Conservation (phyloP, 2,113 vertebrate species). For the Psettodes erumei region DNA sequence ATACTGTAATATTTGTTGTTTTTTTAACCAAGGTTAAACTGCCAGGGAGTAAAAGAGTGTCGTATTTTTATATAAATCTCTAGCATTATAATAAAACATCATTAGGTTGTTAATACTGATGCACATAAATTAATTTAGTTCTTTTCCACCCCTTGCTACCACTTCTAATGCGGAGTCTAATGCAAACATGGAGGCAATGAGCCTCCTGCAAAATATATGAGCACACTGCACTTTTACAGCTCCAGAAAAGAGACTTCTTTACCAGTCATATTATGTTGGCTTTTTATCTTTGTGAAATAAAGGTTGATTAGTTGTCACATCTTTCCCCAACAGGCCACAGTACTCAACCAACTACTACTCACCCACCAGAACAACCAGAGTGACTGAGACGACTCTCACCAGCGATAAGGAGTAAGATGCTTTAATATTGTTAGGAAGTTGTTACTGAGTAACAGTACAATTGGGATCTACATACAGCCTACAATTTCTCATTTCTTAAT, state of each 20-base stretch:
- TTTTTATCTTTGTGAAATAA: not conserved
- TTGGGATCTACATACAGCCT: not conserved
- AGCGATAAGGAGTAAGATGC: conserved; percentile 53
- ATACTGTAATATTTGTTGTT: not conserved
- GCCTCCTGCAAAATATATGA: not conserved
- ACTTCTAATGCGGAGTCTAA: not conserved
- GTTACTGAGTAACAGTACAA: not conserved
- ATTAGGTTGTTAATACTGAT: not conserved
- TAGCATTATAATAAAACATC: not conserved
- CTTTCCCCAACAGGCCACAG: conserved; percentile 36
- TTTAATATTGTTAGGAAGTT: not conserved
- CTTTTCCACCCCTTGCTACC: not conserved
- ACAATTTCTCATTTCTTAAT: not conserved
- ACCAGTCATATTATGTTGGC: not conserved
- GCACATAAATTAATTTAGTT: not conserved
- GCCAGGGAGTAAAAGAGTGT: not conserved
- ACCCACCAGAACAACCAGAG: conserved; percentile 56
- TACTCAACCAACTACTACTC: conserved; percentile 53
- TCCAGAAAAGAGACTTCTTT: not conserved
- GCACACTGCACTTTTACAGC: not conserved
- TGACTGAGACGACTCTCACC: conserved; percentile 53
- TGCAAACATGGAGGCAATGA: too few relatives aligned
- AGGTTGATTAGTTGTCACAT: conserved; percentile 7
- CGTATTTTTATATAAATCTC: not conserved
- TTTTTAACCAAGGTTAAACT: not conserved